Evolutionary conservation across 2,888 invertebrate species (phyloP).

Genomic region (Bhutanitis thaidina): DNA sequence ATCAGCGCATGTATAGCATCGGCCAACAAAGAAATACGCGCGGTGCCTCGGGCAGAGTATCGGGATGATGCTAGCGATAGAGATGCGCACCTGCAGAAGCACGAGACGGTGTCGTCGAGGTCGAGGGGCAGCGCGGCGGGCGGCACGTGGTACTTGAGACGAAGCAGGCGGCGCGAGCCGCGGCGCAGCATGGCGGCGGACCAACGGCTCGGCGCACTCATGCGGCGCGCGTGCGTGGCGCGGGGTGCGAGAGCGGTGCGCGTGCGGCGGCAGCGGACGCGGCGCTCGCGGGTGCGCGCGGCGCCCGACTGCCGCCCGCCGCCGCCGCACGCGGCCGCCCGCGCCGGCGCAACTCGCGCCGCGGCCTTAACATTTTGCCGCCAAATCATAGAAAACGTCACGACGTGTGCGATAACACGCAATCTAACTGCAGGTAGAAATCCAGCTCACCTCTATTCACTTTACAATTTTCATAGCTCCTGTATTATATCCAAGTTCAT

Average conservation of each 20-base stretch:
- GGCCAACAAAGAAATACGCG: too few species aligned
- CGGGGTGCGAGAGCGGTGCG: too few species aligned
- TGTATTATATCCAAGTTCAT: too few species aligned
- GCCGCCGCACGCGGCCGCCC: constrained; percentile 17
- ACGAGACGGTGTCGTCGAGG: constrained; percentile 86
- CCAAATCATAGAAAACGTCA: constrained; percentile 32
- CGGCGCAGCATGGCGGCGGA: constrained; percentile 63
- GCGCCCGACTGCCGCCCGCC: constrained; percentile 18
- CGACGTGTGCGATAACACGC: constrained; percentile 47
- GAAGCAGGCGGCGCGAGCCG: constrained; percentile 28
- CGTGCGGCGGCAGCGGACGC: constrained; percentile 47
- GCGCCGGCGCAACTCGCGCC: constrained; percentile 1
- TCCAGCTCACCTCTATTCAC: too few species aligned
- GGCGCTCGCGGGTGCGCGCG: constrained; percentile 33
- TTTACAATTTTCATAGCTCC: too few species aligned
- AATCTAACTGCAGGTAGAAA: background rate
- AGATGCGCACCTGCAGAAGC: constrained; percentile 86
- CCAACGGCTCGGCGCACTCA: constrained; percentile 50
- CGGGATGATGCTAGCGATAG: too few species aligned
- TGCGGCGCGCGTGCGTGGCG: constrained; percentile 48
- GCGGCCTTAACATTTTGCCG: constrained; percentile 15
- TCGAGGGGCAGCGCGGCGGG: constrained; percentile 71
- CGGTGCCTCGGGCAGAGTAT: too few species aligned
- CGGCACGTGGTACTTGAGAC: constrained; percentile 21
- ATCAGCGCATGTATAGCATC: too few species aligned